Evolutionary conservation across 2,797 vertebrate species (phyloP).

Genomic region (Gadopsis bispinosus): DNA sequence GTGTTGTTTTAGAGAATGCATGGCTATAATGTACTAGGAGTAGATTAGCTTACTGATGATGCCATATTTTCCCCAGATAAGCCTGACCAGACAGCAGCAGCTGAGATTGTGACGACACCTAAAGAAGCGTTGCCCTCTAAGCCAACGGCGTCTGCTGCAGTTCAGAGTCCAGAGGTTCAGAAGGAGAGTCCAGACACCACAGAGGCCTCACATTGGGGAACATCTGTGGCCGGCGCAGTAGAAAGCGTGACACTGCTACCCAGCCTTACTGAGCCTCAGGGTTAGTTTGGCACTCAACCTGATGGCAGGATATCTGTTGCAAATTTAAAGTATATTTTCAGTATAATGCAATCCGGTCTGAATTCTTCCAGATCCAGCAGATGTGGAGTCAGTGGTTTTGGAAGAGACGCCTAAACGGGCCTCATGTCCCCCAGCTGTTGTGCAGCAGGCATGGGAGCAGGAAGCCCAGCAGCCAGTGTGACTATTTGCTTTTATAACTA

Average conservation of each 20-base stretch:
- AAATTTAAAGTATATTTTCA: not conserved
- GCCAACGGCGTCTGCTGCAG: slow-evolving; percentile 18
- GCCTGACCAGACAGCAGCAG: slow-evolving; percentile 30
- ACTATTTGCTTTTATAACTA: slow-evolving; percentile 12
- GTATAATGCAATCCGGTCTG: slow-evolving; percentile 8
- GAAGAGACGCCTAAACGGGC: slow-evolving; percentile 78
- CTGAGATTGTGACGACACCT: slow-evolving; percentile 34
- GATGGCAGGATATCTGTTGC: not conserved
- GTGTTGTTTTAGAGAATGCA: not conserved
- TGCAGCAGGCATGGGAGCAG: slow-evolving; percentile 88
- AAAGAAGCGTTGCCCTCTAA: slow-evolving; percentile 31
- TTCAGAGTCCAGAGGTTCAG: slow-evolving; percentile 40
- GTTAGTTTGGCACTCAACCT: slow-evolving; percentile 54
- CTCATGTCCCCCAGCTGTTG: slow-evolving; percentile 62
- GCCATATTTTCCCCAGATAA: slow-evolving; percentile 62
- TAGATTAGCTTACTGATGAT: not conserved
- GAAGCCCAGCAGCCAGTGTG: slow-evolving; percentile 74
- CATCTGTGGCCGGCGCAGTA: slow-evolving; percentile 6
- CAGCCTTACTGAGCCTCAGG: slow-evolving; percentile 54
- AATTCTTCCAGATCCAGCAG: slow-evolving; percentile 83
- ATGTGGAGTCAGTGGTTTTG: slow-evolving; percentile 89
- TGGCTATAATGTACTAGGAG: not conserved
- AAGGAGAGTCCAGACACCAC: slow-evolving; percentile 24
- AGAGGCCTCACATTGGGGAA: slow-evolving; percentile 49
- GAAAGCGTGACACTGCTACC: slow-evolving; percentile 26